These are phyloP conservation scores for Ips nitidus DNA, from an alignment of 1,140 invertebrate species.

Conservation along the genomic window DNA sequence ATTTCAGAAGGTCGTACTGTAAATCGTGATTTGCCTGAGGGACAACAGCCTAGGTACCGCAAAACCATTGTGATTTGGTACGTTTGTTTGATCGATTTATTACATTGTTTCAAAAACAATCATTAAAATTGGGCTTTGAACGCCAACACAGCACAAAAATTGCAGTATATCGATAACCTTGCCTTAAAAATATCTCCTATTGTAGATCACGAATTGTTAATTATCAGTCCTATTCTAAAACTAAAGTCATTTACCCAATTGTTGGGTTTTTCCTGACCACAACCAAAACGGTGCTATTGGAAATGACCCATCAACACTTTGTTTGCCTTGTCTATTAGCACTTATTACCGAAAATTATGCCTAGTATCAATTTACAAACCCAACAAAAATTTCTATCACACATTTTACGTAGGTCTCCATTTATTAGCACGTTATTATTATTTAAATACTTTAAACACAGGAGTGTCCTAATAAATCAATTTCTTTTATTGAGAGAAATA, in stretches of 20 bases:
- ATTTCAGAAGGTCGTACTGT: slow-evolving; percentile 28
- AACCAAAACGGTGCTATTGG: too few relatives aligned
- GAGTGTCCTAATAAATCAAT: not conserved
- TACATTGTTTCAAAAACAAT: slow-evolving; percentile 2
- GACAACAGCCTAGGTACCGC: not conserved
- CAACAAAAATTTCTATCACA: not conserved
- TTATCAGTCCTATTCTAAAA: too few relatives aligned
- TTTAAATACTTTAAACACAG: not conserved
- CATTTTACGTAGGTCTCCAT: not conserved
- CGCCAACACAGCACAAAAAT: too few relatives aligned
- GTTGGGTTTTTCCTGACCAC: too few relatives aligned
- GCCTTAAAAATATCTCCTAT: too few relatives aligned
- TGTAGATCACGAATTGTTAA: too few relatives aligned
- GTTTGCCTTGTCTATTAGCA: too few relatives aligned
- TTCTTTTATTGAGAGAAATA: not conserved
- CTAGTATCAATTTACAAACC: not conserved
- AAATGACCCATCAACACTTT: too few relatives aligned
- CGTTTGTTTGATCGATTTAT: slow-evolving; percentile 5
- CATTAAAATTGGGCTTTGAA: not conserved
- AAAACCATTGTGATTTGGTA: slow-evolving; percentile 3
- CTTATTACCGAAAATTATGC: not conserved
- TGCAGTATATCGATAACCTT: too few relatives aligned
- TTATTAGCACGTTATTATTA: not conserved
- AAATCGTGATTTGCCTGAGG: slow-evolving; percentile 27
- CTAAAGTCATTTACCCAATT: too few relatives aligned